Evolutionary conservation across 2,113 vertebrate species (phyloP).

Genomic region (Lasiurus cinereus): DNA sequence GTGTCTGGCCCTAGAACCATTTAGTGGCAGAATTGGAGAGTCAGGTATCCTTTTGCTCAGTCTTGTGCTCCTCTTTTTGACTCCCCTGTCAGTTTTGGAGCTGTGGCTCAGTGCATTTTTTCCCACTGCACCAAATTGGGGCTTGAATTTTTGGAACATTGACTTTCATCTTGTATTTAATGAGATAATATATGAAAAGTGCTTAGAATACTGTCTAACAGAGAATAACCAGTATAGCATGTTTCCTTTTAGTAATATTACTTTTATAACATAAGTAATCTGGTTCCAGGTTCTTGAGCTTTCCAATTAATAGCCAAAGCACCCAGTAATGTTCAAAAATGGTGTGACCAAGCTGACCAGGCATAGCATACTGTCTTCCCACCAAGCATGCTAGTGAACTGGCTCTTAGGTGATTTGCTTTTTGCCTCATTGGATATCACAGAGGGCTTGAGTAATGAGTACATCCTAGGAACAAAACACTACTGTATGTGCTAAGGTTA

Average conservation of each 20-base stretch:
- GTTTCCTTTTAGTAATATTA: background rate
- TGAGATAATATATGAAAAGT: background rate
- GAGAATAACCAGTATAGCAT: background rate
- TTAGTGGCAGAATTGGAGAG: background rate
- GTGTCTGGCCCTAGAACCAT: background rate
- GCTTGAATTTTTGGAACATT: background rate
- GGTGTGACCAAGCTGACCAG: background rate
- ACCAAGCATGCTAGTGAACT: background rate
- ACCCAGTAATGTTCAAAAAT: background rate
- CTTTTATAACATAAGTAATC: background rate
- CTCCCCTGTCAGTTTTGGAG: too few species aligned
- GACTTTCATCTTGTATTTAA: background rate
- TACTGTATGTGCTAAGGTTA: background rate
- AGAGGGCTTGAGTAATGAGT: background rate
- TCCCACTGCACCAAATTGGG: background rate
- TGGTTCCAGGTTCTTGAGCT: background rate
- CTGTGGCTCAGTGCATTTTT: background rate
- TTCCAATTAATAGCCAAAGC: background rate
- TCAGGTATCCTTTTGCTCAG: background rate
- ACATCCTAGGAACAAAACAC: background rate
- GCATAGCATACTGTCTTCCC: fast-evolving
- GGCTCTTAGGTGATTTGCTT: background rate
- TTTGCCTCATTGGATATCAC: background rate
- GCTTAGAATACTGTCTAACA: background rate
- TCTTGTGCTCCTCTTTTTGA: background rate